Percentiles rank a stretch among this genome's conserved stretches.
These are phyloP conservation scores for Australoheros scitulus DNA, from an alignment of 2,113 vertebrate genomes.

Conservation along the genomic window DNA sequence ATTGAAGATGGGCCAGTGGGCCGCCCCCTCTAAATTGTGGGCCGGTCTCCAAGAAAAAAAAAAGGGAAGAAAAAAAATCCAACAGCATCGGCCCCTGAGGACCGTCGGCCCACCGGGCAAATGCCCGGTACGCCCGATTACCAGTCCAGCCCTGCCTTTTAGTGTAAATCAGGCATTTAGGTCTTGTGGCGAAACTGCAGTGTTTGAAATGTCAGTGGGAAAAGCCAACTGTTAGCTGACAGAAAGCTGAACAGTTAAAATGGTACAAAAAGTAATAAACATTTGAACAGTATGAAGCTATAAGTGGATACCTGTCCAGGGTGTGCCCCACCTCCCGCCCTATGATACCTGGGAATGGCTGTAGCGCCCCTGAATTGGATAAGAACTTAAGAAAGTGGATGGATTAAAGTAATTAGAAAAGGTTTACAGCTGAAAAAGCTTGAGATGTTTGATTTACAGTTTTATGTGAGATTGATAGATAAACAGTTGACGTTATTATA, in stretches of 20 bases:
- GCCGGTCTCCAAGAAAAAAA: too few relatives aligned
- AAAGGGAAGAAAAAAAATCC: too few relatives aligned
- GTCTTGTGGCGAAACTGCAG: background rate
- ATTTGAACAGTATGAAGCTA: background rate
- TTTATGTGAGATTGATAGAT: background rate
- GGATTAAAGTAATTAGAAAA: background rate
- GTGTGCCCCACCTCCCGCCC: background rate
- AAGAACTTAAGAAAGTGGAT: background rate
- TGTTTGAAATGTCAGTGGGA: too few relatives aligned
- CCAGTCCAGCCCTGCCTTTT: too few relatives aligned
- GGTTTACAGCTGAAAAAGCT: background rate
- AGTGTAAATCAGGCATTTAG: background rate
- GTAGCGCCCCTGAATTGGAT: background rate
- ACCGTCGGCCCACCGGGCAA: too few relatives aligned
- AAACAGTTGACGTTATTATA: too few relatives aligned
- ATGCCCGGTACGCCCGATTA: too few relatives aligned
- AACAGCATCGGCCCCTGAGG: too few relatives aligned
- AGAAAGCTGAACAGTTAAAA: background rate
- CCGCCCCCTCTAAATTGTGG: too few relatives aligned
- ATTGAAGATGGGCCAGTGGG: too few relatives aligned
- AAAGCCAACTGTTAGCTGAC: background rate
- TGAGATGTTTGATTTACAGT: background rate
- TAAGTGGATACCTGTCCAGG: background rate
- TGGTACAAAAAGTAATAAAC: background rate
- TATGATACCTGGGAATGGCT: background rate